Conservation (phyloP, 2,888 invertebrate species). For the Callosobruchus maculatus region DNA sequence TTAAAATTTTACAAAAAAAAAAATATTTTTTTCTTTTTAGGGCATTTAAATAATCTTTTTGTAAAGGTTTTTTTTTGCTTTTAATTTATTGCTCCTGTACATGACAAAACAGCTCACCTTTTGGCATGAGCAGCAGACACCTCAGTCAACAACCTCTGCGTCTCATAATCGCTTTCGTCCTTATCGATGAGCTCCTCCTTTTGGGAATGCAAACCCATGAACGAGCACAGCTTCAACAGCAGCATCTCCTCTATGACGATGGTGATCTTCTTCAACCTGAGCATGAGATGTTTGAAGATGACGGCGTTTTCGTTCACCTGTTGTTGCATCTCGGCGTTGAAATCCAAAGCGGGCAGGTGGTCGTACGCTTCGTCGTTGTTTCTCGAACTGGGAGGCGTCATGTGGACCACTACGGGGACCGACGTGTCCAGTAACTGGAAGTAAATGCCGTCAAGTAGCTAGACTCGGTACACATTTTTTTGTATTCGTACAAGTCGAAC, state of each 20-base stretch:
- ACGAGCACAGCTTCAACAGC: constrained; percentile 67
- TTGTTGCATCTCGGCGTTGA: constrained; percentile 70
- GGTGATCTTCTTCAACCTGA: constrained; percentile 78
- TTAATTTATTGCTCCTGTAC: neutral
- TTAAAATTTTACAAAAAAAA: too few species aligned
- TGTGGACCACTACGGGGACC: constrained; percentile 80
- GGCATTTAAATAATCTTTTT: too few species aligned
- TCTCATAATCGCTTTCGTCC: constrained; percentile 78
- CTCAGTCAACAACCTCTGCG: constrained; percentile 74
- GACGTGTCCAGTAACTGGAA: constrained; percentile 78
- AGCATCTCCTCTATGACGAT: constrained; percentile 85
- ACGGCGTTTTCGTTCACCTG: constrained; percentile 69
- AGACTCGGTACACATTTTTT: too few species aligned
- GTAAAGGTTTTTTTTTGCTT: too few species aligned
- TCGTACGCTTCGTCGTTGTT: constrained; percentile 50
- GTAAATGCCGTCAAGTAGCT: too few species aligned
- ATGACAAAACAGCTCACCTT: too few species aligned
- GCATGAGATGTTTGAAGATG: constrained; percentile 81
- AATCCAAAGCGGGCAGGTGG: constrained; percentile 71
- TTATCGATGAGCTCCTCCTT: constrained; percentile 52
- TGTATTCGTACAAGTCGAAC: too few species aligned
- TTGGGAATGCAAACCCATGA: constrained; percentile 54
- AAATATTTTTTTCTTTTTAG: too few species aligned
- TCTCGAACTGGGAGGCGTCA: constrained; percentile 53
- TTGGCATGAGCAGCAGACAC: constrained; percentile 77